Base-by-base conservation (phyloP, 1,140 invertebrate species). In the Heliconius eleuchia region DNA sequence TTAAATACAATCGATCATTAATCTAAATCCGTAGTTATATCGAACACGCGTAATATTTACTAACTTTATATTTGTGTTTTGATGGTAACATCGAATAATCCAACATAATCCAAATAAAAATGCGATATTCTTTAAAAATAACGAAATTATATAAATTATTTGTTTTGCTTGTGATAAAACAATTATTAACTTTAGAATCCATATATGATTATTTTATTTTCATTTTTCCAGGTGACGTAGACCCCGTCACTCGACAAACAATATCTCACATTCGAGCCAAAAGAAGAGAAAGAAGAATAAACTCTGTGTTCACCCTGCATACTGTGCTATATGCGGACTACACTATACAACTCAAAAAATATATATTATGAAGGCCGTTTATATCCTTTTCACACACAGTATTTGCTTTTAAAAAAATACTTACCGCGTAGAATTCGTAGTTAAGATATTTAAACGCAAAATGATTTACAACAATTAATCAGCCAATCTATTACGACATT, bases 11-110 rank as follows among this genome's bases (percentile, higher is more conserved):
- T 75, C 74, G 39, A 76, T 76, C 74, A 71, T 27, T 34, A 18
- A 76, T 76, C 23, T 76, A 70, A 76, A 76, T 76, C 74, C 60
- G 46, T 30, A 30, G 16, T 30, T 7, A 46, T 66, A 66, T 37
- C 23, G 11, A 23, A n/a, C 23, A 18, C 11, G 34, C 23, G 37
- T 13, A 18, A 39, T 71, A 23, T 23, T 23, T 23, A 76, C 27
- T 16, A 16, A 6, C 11, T 9, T 66, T 16, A 13, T 16, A 66
- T 66, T 30, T 66, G 1, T 16, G 0, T 66, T 66, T 27, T 13
- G 16, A 66, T 13, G 27, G 27, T 5, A 66, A 30, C 60, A 66
- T 30, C 60, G 23, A 66, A 27, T 66, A 66, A 66, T 66, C 60
- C 60, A 66, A 66, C n/a, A 1, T 66, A 66, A 66, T 66, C 27